Conservation (phyloP, 2,113 vertebrate genomes). For the Cromileptes altivelis region DNA sequence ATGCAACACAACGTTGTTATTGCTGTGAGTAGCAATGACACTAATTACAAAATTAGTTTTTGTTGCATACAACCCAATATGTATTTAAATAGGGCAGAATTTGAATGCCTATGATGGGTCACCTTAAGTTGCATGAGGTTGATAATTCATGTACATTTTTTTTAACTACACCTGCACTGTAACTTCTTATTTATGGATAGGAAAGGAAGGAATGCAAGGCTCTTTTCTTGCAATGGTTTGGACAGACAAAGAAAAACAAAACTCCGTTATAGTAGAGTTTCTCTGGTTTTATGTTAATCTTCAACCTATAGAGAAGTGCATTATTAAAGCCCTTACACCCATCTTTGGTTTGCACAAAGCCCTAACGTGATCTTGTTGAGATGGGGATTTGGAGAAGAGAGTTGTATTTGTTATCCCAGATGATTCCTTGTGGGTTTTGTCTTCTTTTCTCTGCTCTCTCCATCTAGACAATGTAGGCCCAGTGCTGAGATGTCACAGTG, state of each 20-base stretch:
- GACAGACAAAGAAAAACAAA: neutral
- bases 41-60: neutral
- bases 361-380: constrained; percentile 64
- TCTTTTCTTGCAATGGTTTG: neutral
- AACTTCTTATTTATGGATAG: neutral
- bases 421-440: constrained; percentile 51
- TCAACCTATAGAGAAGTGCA: constrained; percentile 51
- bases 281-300: constrained; percentile 24
- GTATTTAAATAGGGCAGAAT: neutral
- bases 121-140: neutral
- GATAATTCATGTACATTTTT: neutral
- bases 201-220: neutral
- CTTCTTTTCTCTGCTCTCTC: constrained; percentile 35
- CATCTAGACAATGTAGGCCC: constrained; percentile 48
- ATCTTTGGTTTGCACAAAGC: constrained; percentile 63
- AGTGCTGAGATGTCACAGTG: constrained; percentile 65
- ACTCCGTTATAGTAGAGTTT: neutral
- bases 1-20: too few relatives aligned
- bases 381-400: constrained; percentile 61
- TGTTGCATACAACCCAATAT: neutral
- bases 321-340: constrained; percentile 67
- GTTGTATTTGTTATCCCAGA: constrained; percentile 69
- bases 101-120: neutral
- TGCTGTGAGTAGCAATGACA: neutral
- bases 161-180: neutral